phyloP scores from a whole-genome alignment of 2,888 invertebrate genomes.

The Marronus borbonicus region DNA sequence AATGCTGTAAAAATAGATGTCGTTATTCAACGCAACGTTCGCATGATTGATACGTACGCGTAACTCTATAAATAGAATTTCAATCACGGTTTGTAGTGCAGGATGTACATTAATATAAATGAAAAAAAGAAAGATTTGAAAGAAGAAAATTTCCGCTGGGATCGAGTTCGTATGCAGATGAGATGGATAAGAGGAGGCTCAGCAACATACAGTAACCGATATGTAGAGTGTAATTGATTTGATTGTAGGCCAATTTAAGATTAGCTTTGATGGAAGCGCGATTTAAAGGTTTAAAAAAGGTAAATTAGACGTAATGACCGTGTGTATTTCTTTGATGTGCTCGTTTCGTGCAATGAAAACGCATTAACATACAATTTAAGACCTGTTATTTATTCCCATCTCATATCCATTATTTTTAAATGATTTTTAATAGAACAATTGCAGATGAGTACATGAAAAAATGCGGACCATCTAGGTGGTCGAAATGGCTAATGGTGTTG shows the following conservation, averaged over 20 bases:
- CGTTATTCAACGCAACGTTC: not conserved
- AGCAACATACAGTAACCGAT: not conserved
- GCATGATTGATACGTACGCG: not conserved
- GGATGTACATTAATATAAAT: constrained; percentile 10
- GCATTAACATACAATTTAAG: no score
- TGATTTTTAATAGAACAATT: no score
- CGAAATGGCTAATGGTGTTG: no score
- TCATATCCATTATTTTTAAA: no score
- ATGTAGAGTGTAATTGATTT: constrained; percentile 9
- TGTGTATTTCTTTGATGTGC: no score
- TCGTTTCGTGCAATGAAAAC: no score
- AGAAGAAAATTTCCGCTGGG: not conserved
- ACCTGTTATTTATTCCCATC: no score
- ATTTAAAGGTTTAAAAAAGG: constrained; percentile 11
- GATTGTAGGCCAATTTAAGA: constrained; percentile 7
- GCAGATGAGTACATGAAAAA: no score
- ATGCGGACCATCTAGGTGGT: no score
- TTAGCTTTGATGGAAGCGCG: not conserved
- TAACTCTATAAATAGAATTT: constrained; percentile 4
- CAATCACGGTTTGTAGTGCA: constrained; percentile 10
- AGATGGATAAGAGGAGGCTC: not conserved
- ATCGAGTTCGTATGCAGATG: not conserved
- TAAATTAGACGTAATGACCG: constrained; percentile 8
- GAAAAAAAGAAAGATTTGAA: not conserved
- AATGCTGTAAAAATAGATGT: not conserved